Conservation (phyloP, 2,888 invertebrate genomes). For the Latheticus oryzae region DNA sequence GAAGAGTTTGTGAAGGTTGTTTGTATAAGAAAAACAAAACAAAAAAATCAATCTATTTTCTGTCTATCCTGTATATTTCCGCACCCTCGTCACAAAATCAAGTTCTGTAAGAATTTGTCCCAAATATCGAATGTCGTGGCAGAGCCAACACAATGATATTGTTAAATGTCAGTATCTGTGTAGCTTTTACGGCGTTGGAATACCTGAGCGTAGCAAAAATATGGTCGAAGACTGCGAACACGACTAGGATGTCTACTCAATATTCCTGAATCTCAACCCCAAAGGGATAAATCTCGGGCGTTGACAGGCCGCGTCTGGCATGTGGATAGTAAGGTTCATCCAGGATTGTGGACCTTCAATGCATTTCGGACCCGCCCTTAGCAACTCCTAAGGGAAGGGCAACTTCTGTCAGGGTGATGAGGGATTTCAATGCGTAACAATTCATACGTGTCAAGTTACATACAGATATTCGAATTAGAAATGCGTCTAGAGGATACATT, state of each 20-base stretch:
- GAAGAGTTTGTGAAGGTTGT: too few relatives aligned
- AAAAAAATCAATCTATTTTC: background rate
- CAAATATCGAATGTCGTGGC: constrained; percentile 15
- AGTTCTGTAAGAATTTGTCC: constrained; percentile 2
- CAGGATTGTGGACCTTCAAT: constrained; percentile 46
- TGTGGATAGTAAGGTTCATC: constrained; percentile 45
- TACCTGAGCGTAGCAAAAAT: constrained; percentile 35
- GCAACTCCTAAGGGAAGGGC: constrained; percentile 41
- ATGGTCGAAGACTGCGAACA: constrained; percentile 31
- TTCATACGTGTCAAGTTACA: constrained; percentile 48
- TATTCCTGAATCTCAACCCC: constrained; percentile 48
- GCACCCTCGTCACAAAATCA: background rate
- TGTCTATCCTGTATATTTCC: background rate
- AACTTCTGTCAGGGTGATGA: constrained; percentile 48
- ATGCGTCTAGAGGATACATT: too few relatives aligned
- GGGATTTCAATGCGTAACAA: constrained; percentile 49
- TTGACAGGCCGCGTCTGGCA: constrained; percentile 50
- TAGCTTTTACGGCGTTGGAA: constrained; percentile 23
- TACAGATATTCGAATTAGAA: constrained; percentile 33
- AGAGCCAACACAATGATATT: constrained; percentile 32
- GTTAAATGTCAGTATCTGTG: constrained; percentile 31
- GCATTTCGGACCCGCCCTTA: constrained; percentile 46
- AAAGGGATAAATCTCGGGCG: constrained; percentile 49
- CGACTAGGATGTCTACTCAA: constrained; percentile 45
- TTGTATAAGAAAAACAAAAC: too few relatives aligned